Conservation (phyloP, 2,797 vertebrate genomes). For the Halcyon smyrnensis region DNA sequence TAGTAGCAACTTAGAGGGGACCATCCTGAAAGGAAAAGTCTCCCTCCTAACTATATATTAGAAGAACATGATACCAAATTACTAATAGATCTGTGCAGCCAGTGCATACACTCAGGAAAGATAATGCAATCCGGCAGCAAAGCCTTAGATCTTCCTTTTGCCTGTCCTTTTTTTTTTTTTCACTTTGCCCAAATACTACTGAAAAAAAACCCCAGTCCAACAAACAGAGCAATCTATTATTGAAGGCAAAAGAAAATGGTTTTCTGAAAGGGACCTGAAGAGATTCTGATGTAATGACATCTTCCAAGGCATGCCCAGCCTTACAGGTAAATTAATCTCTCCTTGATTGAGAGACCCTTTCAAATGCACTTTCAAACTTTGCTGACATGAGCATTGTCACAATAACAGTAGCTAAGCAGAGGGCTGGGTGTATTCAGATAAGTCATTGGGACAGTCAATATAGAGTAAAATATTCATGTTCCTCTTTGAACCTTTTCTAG, state of each 20-base stretch:
- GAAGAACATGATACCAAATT: neutral
- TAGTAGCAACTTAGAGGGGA: neutral
- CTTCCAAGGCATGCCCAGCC: neutral
- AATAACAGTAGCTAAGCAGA: neutral
- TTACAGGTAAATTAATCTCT: neutral
- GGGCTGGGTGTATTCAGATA: neutral
- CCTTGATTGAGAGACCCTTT: neutral
- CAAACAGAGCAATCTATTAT: neutral
- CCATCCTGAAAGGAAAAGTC: neutral
- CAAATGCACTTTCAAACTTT: neutral
- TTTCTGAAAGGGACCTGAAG: neutral
- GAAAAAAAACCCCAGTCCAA: neutral
- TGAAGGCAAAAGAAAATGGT: neutral
- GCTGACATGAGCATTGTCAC: neutral
- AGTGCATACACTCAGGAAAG: neutral
- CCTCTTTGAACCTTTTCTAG: neutral
- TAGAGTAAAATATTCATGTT: neutral
- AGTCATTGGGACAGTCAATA: neutral
- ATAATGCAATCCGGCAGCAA: neutral
- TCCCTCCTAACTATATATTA: neutral
- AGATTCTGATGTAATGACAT: neutral
- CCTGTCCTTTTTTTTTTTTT: neutral
- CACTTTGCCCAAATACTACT: neutral
- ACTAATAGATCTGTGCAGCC: neutral
- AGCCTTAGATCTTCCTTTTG: neutral